Conservation (phyloP, 2,113 vertebrate genomes). For the Myrmophylax atrothorax region DNA sequence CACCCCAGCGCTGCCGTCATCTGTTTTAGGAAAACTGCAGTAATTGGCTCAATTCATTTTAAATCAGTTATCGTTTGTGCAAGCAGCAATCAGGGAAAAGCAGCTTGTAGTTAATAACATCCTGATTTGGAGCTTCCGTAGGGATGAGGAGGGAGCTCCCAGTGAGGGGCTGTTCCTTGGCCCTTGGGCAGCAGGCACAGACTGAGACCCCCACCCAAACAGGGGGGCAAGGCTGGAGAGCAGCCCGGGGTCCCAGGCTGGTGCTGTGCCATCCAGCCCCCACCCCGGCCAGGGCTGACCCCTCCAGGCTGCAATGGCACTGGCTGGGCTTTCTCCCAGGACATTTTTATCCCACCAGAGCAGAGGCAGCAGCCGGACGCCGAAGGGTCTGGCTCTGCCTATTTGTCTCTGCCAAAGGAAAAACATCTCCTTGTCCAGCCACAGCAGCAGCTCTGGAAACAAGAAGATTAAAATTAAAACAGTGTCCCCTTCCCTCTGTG, state of each 20-base stretch:
- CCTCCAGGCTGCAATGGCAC: not conserved
- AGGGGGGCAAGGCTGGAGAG: rapidly evolving
- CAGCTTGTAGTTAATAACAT: conserved; percentile 12
- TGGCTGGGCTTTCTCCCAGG: not conserved
- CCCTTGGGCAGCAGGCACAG: no score
- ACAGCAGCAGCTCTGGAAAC: not conserved
- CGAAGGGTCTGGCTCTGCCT: not conserved
- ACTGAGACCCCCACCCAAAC: not conserved
- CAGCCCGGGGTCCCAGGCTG: rapidly evolving
- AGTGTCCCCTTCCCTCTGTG: not conserved
- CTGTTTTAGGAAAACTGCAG: conserved; percentile 3
- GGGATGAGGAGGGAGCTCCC: not conserved
- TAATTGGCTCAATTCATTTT: conserved; percentile 66
- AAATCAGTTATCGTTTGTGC: conserved; percentile 44
- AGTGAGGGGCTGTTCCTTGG: rapidly evolving
- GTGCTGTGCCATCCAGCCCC: rapidly evolving
- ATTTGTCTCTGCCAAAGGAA: conserved; percentile 47
- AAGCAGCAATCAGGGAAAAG: conserved; percentile 30
- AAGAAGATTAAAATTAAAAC: not conserved
- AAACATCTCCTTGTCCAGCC: not conserved
- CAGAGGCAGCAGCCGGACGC: not conserved
- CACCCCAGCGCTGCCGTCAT: not conserved
- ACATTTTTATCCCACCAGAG: not conserved
- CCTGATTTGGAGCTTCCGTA: not conserved
- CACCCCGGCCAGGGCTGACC: not conserved